Base-by-base conservation (phyloP, 2,888 invertebrate species). In the Drosophila melanosoma region DNA sequence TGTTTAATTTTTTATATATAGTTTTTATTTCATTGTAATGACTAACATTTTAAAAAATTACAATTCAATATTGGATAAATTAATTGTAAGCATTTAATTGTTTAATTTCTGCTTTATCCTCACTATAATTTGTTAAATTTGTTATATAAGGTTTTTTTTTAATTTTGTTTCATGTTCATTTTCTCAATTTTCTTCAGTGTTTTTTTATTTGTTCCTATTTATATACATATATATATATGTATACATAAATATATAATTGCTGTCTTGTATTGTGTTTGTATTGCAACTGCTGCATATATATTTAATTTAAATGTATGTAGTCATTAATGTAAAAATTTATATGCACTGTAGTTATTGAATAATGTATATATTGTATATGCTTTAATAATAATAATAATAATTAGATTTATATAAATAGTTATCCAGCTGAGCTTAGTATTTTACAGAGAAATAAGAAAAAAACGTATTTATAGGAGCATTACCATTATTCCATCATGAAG, bases 41-140 rank as follows among this genome's bases (percentile, higher is more conserved):
- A 89, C 89, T 87, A 87, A 89, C 85, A 85, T 87, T 87, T 89
- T 89, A 87, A 87, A 87, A 87, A 87, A 87, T 87, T 87, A 89
- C 87, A 87, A 89, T 87, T 85, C 83, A 87, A 87, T 87, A 85
- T 85, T 86, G 82, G 88, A 86, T 87, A 87, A 87, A 87, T 85
- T 85, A 85, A 75, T 87, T 86, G 69, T 83, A 85, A 85, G 85
- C 85, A 74, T 85, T 80, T 76, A 79, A 77, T 75, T 69, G 69
- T 59, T 59, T 65, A 62, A 69, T 81, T 79, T 77, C 61, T 74
- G 81, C 71, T 83, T 87, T 85, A 75, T 85, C 77, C 77, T 76
- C 82, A 80, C 84, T 87, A 82, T 83, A 87, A 82, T 84, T 84
- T 84, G 67, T 78, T 77, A 78, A 74, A 74, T 78, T 70, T 75